These are phyloP conservation scores for Eupithecia abbreviata DNA, from an alignment of 2,888 invertebrate genomes.

Conservation along the genomic window DNA sequence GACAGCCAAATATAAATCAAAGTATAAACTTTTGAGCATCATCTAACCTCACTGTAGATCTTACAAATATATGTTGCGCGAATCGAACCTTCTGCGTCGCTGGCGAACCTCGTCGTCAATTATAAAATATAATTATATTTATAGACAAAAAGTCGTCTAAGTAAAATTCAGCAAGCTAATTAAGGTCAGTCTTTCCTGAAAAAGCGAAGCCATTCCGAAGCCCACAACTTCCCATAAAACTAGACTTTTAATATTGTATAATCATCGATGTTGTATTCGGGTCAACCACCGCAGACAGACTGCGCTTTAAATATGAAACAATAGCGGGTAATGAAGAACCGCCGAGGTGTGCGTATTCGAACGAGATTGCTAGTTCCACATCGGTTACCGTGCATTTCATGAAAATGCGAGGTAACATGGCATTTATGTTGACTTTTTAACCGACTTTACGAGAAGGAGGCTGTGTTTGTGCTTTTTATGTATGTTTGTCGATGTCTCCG, in stretches of 20 bases:
- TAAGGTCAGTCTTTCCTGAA: neutral
- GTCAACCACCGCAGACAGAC: conserved; percentile 44
- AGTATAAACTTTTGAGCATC: too few relatives aligned
- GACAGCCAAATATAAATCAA: too few relatives aligned
- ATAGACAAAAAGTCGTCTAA: neutral
- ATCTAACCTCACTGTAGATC: too few relatives aligned
- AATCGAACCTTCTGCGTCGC: too few relatives aligned
- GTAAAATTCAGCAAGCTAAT: neutral
- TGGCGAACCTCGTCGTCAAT: too few relatives aligned
- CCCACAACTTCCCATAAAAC: conserved; percentile 17
- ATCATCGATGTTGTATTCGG: conserved; percentile 49
- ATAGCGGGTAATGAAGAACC: conserved; percentile 42
- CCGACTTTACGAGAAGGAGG: too few relatives aligned
- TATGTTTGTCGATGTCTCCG: too few relatives aligned
- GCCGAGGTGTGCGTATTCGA: conserved; percentile 33
- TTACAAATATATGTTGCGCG: too few relatives aligned
- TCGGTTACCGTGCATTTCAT: conserved; percentile 13
- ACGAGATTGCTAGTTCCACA: conserved; percentile 30
- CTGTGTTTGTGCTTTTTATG: too few relatives aligned
- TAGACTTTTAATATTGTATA: conserved; percentile 47
- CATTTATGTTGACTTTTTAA: neutral
- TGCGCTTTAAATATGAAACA: conserved; percentile 48
- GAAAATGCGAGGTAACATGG: neutral
- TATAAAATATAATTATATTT: too few relatives aligned
- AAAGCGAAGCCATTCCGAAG: neutral